phyloP scores from a whole-genome alignment of 2,797 vertebrate species.

The Artibeus lituratus region DNA sequence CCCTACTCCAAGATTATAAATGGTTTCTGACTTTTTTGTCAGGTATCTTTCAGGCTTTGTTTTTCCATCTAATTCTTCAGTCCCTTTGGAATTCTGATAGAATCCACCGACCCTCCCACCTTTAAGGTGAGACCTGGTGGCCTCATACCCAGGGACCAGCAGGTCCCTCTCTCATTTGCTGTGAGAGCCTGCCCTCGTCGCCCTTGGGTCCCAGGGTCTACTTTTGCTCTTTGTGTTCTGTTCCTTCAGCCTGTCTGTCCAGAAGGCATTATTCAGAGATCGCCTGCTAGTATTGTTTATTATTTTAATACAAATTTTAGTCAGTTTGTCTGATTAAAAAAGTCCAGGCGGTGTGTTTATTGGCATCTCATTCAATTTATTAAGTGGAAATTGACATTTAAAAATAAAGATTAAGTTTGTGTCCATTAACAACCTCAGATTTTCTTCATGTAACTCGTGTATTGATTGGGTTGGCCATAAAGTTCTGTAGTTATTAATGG shows the following conservation, averaged over 20 bases:
- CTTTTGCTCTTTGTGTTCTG: background rate
- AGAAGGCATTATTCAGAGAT: background rate
- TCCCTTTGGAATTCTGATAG: background rate
- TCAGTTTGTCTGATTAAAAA: background rate
- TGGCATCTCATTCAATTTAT: background rate
- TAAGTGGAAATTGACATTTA: background rate
- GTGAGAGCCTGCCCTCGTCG: background rate
- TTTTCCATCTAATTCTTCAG: background rate
- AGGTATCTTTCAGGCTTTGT: background rate
- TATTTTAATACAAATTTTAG: background rate
- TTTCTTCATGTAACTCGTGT: background rate
- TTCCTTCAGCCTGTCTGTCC: background rate
- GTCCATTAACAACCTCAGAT: background rate
- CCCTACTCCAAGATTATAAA: background rate
- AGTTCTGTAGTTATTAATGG: background rate
- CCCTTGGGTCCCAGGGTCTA: background rate
- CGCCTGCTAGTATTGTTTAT: background rate
- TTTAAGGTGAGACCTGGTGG: background rate
- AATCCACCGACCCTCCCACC: background rate
- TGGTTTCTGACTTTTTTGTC: background rate
- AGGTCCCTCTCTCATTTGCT: background rate
- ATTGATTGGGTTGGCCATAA: no score
- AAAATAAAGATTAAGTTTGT: background rate
- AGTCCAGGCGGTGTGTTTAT: background rate
- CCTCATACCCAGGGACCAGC: background rate